phyloP scores from a whole-genome alignment of 2,113 vertebrate genomes.

The Phoenicopterus ruber region DNA sequence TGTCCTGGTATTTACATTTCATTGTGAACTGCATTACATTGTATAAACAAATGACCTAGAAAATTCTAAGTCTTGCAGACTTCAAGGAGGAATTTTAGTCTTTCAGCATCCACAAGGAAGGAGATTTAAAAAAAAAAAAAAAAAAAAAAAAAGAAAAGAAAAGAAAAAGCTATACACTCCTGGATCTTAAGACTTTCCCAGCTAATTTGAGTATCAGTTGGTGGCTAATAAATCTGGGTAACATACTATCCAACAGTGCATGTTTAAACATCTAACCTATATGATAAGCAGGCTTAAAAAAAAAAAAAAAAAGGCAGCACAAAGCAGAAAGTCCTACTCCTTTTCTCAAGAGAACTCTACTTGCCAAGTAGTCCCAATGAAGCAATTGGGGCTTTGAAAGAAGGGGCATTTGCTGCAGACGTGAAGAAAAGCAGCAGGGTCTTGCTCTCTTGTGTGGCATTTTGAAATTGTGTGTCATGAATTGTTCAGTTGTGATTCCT shows the following conservation, averaged over 20 bases:
- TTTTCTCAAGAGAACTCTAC: neutral
- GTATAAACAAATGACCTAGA: constrained; percentile 3
- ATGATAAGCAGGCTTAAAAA: neutral
- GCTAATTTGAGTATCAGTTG: neutral
- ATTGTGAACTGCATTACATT: neutral
- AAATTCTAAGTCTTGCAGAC: neutral
- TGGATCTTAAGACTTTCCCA: neutral
- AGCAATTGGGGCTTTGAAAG: neutral
- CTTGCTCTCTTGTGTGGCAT: rapidly evolving
- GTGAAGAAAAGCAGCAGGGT: neutral
- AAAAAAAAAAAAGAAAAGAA: neutral
- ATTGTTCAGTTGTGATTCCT: neutral
- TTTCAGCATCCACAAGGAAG: neutral
- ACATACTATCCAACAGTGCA: neutral
- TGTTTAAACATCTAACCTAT: neutral
- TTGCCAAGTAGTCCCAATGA: neutral
- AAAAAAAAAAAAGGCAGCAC: neutral
- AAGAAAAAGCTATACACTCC: neutral
- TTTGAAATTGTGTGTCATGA: neutral
- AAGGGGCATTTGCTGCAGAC: neutral
- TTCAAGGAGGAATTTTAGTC: constrained; percentile 10
- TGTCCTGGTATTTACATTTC: neutral
- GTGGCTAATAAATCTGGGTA: neutral
- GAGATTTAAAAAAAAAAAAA: neutral
- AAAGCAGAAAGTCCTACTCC: neutral